phyloP scores from a whole-genome alignment of 2,113 vertebrate species.

The Gorsachius goisagi region DNA sequence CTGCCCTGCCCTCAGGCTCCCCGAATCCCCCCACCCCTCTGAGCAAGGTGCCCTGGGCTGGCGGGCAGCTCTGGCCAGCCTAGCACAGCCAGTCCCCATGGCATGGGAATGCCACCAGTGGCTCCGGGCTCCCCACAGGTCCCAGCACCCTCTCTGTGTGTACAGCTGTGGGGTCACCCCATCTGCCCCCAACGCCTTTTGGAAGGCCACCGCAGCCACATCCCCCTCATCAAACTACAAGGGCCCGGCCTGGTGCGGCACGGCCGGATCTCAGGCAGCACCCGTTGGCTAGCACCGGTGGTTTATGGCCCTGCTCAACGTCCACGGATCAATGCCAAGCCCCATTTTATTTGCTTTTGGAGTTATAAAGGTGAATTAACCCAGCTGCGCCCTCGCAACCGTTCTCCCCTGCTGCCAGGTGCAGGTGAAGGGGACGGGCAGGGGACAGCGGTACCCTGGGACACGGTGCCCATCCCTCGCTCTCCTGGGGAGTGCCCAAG shows the following conservation, averaged over 20 bases:
- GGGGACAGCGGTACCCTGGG: not conserved
- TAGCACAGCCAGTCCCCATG: accelerated
- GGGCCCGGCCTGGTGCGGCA: not conserved
- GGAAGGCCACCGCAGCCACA: not conserved
- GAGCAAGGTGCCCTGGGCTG: accelerated
- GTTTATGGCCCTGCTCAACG: constrained; percentile 7
- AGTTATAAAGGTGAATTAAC: constrained; percentile 37
- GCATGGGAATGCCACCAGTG: accelerated
- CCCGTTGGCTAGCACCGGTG: not conserved
- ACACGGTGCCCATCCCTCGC: not conserved
- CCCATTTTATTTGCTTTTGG: not conserved
- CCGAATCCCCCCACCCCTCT: not conserved
- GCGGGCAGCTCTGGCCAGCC: not conserved
- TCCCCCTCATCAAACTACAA: not conserved
- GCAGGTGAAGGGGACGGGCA: not conserved
- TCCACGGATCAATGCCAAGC: not conserved
- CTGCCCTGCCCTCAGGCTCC: not conserved
- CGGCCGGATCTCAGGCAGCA: not conserved
- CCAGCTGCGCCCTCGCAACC: not conserved
- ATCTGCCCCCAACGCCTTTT: not conserved
- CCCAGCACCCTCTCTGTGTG: not conserved
- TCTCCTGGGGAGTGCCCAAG: not conserved
- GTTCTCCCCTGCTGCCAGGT: not conserved
- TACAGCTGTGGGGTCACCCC: not conserved
- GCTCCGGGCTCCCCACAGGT: not conserved